Evolutionary conservation across 2,113 vertebrate genomes (phyloP).

Genomic region (Coracopsis vasa): DNA sequence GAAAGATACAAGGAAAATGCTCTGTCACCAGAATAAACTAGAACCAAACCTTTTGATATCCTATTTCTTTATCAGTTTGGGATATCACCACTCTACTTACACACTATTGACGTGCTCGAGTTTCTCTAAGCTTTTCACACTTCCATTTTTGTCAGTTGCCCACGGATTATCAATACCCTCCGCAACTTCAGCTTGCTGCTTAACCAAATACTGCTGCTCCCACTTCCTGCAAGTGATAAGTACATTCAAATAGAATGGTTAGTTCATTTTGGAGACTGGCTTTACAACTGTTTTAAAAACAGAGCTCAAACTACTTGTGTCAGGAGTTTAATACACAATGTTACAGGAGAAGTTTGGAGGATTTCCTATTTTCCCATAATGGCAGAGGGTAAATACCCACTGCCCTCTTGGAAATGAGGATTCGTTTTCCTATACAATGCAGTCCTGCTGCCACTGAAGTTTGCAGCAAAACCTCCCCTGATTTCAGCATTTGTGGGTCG

Average conservation of each 20-base stretch:
- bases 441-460: not conserved
- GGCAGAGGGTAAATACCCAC: not conserved
- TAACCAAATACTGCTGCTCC: not conserved
- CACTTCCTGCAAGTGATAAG: not conserved
- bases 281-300: not conserved
- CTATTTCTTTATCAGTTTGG: not conserved
- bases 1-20: not conserved
- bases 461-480: not conserved
- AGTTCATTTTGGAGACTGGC: not conserved
- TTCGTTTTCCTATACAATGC: not conserved
- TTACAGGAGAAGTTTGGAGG: not conserved
- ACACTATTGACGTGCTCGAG: not conserved
- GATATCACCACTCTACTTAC: not conserved
- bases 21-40: not conserved
- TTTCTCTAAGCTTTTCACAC: not conserved
- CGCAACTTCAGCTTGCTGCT: not conserved
- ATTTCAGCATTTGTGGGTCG: not conserved
- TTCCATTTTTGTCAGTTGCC: not conserved
- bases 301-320: not conserved
- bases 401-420: not conserved
- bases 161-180: not conserved
- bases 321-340: not conserved
- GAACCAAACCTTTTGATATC: not conserved
- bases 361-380: not conserved
- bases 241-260: not conserved